phyloP scores from a whole-genome alignment of 2,888 invertebrate genomes.

The Scaptomyza cyrtandrae region DNA sequence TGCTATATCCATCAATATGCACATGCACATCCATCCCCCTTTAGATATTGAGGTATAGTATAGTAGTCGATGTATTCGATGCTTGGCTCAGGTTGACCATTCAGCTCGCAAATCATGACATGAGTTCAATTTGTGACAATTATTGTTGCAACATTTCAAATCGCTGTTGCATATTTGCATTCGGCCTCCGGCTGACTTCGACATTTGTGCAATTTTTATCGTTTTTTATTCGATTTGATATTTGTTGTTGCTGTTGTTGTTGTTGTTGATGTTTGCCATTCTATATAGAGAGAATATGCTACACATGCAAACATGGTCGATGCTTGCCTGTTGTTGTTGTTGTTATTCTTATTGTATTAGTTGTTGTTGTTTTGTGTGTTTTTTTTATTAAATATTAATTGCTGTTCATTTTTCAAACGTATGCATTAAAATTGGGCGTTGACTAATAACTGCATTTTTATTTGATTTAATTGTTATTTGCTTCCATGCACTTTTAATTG shows the following conservation, averaged over 20 bases:
- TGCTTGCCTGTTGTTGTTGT: constrained; percentile 7
- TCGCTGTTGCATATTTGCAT: constrained; percentile 41
- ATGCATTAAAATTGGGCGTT: constrained; percentile 66
- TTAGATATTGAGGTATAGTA: constrained; percentile 3
- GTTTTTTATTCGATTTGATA: constrained; percentile 51
- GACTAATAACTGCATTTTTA: constrained; percentile 63
- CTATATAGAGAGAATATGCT: constrained; percentile 31
- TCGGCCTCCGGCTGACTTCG: constrained; percentile 59
- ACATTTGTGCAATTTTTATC: constrained; percentile 68
- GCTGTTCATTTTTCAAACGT: constrained; percentile 63
- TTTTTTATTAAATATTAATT: constrained; percentile 65
- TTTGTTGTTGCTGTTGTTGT: constrained; percentile 22
- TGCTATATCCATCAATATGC: constrained; percentile 16
- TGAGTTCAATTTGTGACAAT: constrained; percentile 83
- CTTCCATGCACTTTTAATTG: constrained; percentile 33
- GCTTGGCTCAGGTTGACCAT: constrained; percentile 11
- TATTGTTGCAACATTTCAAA: constrained; percentile 82
- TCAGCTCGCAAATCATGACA: constrained; percentile 79
- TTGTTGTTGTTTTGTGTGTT: constrained; percentile 15
- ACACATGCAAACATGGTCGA: constrained; percentile 56
- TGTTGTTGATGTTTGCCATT: no score
- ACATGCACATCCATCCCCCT: constrained; percentile 15
- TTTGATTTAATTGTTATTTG: constrained; percentile 49
- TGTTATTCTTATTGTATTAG: constrained; percentile 1
- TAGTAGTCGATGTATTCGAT: constrained; percentile 20